Evolutionary conservation across 2,888 invertebrate species (phyloP), one percentile per base, ranked within the genome.

Genomic region (Lottia gigantea): DNA sequence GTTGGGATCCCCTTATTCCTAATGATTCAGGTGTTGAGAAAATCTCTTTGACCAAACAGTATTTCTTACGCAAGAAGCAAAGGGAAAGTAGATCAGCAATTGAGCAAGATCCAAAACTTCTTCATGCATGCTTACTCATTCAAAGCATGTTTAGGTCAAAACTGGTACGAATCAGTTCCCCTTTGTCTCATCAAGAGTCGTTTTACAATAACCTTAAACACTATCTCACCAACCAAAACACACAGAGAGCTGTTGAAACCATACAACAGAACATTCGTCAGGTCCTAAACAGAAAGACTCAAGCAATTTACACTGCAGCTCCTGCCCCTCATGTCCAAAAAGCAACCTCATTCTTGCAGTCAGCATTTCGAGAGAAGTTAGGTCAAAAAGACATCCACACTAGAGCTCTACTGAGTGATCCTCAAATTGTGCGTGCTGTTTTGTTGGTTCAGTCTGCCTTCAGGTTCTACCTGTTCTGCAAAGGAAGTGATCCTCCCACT

Each of bases 121-220:
- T 55, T 23, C 55, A 23, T 12, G 55, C 55, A 55, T 55, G 55
- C 14, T 23, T 55, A 12, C 23, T 55, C 2, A 55, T 55, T 23
- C 55, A 55, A 23, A 55, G 55, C 55, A 55, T 55, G 55, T 55
- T 55, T 23, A 55, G 55, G 12, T 55, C 19, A 12, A 55, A 55
- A 19, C 55, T 55, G 0, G 23, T 23, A 7, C 19, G 11, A 55
- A 55, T 55, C 0, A 15, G 14, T 23, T 55, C 55, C 55, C 55
- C 19, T 19, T 55, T 55, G 19, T 12, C 19, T 55, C 55, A 23
- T 55, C 19, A 55, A 55, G 55, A 55, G 14, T 55, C 55, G 2
- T 23, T 23, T 23, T 55, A 23, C 23, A 55, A 55, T 23, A 55
- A 55, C 23, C 55, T 23, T 11, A 55, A 55, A 23, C 55, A 55